Evolutionary conservation across 2,113 vertebrate genomes (phyloP).

Genomic region (Diphyllodes magnificus): DNA sequence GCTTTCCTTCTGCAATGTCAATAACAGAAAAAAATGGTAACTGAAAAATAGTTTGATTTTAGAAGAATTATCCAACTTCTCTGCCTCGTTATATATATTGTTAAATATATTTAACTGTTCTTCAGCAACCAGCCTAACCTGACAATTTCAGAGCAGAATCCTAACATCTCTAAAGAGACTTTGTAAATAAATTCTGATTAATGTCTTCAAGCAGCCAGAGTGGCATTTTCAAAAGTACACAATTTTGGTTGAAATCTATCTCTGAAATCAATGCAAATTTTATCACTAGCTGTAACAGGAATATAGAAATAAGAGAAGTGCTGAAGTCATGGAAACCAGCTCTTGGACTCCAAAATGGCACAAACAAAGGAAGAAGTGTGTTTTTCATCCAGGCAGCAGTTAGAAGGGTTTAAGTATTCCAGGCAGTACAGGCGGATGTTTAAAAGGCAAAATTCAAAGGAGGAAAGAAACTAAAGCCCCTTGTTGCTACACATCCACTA

Average conservation of each 20-base stretch:
- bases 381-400: background rate
- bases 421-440: background rate
- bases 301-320: background rate
- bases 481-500: background rate
- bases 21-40: background rate
- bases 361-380: slow-evolving; percentile 13
- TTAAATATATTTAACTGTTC: background rate
- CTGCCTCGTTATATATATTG: background rate
- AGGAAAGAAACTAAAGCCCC: background rate
- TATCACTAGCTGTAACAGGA: background rate
- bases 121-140: background rate
- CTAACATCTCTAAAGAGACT: background rate
- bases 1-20: background rate
- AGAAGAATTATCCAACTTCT: background rate
- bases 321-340: slow-evolving; percentile 52
- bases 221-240: background rate
- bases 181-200: slow-evolving; percentile 3
- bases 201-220: background rate
- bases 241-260: background rate
- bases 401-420: slow-evolving; percentile 37
- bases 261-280: slow-evolving; percentile 10
- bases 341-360: background rate
- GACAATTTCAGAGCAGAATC: background rate
- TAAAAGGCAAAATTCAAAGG: slow-evolving; percentile 33
- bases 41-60: background rate